Percentiles rank a stretch among this genome's conserved stretches.
phyloP scores from a whole-genome alignment of 2,888 invertebrate genomes.

The Athalia cordata region DNA sequence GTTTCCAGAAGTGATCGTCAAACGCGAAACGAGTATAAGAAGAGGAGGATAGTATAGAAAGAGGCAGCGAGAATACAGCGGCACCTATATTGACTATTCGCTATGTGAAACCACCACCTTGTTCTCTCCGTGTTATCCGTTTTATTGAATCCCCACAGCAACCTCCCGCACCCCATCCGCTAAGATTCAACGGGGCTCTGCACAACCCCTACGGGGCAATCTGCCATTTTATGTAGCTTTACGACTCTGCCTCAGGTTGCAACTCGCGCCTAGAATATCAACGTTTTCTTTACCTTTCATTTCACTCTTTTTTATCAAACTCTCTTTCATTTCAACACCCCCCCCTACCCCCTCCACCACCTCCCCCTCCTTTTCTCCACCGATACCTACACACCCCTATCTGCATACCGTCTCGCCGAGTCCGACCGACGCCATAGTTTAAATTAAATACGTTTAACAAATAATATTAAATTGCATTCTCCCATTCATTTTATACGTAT shows the following conservation, averaged over 20 bases:
- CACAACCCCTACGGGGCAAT: conserved; percentile 58
- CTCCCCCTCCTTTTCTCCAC: background rate
- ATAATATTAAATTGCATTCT: too few relatives aligned
- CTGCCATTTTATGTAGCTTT: conserved; percentile 57
- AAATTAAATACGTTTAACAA: too few relatives aligned
- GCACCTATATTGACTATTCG: conserved; percentile 37
- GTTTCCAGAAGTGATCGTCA: conserved; percentile 60
- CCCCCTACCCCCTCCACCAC: background rate
- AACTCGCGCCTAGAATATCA: background rate
- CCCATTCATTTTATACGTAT: too few relatives aligned
- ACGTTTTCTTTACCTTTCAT: background rate
- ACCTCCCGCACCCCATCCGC: conserved; percentile 54
- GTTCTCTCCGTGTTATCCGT: conserved; percentile 60
- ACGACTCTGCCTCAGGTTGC: conserved; percentile 23
- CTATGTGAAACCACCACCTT: conserved; percentile 52
- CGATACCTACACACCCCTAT: too few relatives aligned
- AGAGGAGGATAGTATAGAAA: too few relatives aligned
- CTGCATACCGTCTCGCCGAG: too few relatives aligned
- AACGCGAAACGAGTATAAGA: conserved; percentile 49
- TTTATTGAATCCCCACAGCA: conserved; percentile 63
- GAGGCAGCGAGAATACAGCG: too few relatives aligned
- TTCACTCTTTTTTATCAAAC: background rate
- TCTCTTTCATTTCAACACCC: background rate
- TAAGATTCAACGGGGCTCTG: conserved; percentile 46
- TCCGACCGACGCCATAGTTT: too few relatives aligned